Conservation (phyloP, 2,113 vertebrate genomes). For the Plecturocebus donacophilus region DNA sequence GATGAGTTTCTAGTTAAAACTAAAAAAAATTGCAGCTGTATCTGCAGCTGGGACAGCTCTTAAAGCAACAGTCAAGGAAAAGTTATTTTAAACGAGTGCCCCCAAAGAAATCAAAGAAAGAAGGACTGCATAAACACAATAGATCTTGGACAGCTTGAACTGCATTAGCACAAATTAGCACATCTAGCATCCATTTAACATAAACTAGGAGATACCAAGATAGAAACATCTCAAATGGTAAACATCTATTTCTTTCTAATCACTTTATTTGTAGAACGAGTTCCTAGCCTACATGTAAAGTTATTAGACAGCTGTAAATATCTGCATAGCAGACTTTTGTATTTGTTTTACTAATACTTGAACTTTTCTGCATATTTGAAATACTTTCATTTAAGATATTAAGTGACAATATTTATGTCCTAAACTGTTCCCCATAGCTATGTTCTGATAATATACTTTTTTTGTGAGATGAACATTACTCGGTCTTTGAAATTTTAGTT, state of each 20-base stretch:
- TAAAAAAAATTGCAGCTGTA: constrained; percentile 25
- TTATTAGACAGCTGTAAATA: background rate
- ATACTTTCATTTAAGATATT: background rate
- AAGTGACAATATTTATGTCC: background rate
- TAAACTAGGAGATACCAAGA: background rate
- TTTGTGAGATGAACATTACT: background rate
- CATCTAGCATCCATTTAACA: background rate
- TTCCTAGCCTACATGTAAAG: background rate
- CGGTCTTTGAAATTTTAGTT: background rate
- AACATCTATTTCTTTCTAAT: background rate
- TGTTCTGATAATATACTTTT: background rate
- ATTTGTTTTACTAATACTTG: background rate
- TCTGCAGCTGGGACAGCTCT: background rate
- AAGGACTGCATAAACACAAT: background rate
- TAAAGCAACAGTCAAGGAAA: background rate
- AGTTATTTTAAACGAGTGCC: background rate
- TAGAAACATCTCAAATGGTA: background rate
- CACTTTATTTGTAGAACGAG: background rate
- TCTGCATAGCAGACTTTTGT: background rate
- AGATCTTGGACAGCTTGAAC: background rate
- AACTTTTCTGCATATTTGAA: background rate
- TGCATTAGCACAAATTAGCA: background rate
- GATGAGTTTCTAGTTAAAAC: background rate
- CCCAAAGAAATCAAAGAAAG: background rate
- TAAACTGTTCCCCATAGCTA: background rate